A percentile compares a stretch with the other conserved stretches of the same genome.
phyloP scores from a whole-genome alignment of 2,888 invertebrate species.

The Macaria liturata region DNA sequence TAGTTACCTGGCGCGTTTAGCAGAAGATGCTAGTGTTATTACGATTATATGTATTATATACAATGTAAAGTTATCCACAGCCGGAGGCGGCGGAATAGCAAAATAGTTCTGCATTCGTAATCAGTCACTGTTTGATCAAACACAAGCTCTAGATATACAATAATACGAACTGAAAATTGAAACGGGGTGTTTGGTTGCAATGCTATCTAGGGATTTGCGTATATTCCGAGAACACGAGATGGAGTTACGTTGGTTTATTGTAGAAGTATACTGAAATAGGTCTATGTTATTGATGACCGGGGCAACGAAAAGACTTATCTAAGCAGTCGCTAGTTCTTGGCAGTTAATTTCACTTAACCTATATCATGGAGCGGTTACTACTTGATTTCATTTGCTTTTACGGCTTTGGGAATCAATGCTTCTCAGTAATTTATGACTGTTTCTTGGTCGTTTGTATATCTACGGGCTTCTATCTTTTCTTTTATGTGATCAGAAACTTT shows the following conservation, averaged over 20 bases:
- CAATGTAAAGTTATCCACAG: no score
- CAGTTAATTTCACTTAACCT: constrained; percentile 66
- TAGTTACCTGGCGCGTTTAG: no score
- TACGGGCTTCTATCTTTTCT: no score
- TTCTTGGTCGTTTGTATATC: no score
- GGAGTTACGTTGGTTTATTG: constrained; percentile 6
- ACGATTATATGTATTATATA: no score
- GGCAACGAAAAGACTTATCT: constrained; percentile 42
- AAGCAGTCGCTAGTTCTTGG: constrained; percentile 45
- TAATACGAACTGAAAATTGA: constrained; percentile 8
- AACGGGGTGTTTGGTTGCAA: constrained; percentile 4
- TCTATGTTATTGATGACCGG: constrained; percentile 53
- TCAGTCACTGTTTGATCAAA: constrained; percentile 14
- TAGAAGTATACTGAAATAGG: constrained; percentile 40
- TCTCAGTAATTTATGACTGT: not conserved
- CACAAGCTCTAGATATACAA: constrained; percentile 3
- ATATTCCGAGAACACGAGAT: not conserved
- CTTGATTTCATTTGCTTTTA: constrained; percentile 45
- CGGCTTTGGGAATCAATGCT: constrained; percentile 32
- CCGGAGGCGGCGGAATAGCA: constrained; percentile 4
- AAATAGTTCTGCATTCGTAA: constrained; percentile 11
- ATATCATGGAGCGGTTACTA: constrained; percentile 52
- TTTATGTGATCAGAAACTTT: no score
- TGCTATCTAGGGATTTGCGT: not conserved
- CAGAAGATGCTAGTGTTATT: no score